Conservation (phyloP, 2,797 vertebrate genomes). For the Sebastolobus alascanus region DNA sequence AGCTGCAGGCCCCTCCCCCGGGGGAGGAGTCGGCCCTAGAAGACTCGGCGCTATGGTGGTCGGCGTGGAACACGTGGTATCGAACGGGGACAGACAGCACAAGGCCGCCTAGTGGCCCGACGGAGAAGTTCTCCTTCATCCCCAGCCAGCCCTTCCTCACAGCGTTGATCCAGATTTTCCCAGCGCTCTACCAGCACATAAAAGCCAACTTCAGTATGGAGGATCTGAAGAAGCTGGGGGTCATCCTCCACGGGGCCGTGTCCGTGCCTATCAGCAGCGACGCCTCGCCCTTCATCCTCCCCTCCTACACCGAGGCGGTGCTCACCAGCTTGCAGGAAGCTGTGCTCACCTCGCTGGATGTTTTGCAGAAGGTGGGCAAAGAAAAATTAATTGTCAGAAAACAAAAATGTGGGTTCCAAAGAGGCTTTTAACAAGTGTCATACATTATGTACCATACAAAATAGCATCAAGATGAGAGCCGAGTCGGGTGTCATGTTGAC, state of each 20-base stretch:
- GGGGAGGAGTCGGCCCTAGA: conserved; percentile 91
- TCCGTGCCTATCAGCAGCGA: conserved; percentile 99
- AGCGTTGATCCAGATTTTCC: conserved; percentile 97
- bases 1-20: conserved; percentile 83
- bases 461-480: background rate
- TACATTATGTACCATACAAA: background rate
- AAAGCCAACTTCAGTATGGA: conserved; percentile 98
- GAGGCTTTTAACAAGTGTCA: background rate
- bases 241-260: conserved; percentile 95
- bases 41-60: conserved; percentile 97
- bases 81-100: conserved; percentile 97
- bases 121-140: conserved; percentile 94
- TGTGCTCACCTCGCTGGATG: conserved; percentile 95
- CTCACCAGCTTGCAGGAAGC: conserved; percentile 98
- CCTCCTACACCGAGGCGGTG: conserved; percentile 97
- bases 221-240: conserved; percentile 94
- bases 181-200: conserved; percentile 98
- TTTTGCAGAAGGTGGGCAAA: conserved; percentile 94
- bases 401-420: background rate
- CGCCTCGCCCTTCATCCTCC: conserved; percentile 98
- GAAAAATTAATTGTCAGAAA: background rate
- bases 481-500: background rate
- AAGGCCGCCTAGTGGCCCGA: conserved; percentile 85
- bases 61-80: conserved; percentile 98
- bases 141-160: conserved; percentile 99